phyloP scores from a whole-genome alignment of 2,797 vertebrate species.

The Pelodytes ibericus region DNA sequence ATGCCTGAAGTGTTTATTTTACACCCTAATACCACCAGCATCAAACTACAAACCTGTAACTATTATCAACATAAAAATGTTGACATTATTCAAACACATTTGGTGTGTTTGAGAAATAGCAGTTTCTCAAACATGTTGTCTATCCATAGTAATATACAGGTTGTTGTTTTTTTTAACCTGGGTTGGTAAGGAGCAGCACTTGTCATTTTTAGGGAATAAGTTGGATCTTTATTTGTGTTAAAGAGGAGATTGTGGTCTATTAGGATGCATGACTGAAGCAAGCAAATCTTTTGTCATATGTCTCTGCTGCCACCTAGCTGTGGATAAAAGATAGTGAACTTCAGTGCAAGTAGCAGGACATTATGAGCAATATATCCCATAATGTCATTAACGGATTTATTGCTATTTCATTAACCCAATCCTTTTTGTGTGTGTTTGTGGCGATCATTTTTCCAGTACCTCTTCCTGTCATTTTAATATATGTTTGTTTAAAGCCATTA shows the following conservation, averaged over 20 bases:
- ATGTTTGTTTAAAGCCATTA: conserved; percentile 13
- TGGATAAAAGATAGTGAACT: background rate
- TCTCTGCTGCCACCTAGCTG: conserved; percentile 58
- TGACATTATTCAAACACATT: too few species aligned
- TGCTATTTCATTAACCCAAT: background rate
- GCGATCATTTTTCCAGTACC: background rate
- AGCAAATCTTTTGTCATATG: conserved; percentile 30
- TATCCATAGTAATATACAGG: too few species aligned
- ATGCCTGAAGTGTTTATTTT: too few species aligned
- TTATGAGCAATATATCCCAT: conserved; percentile 1
- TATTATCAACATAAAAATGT: too few species aligned
- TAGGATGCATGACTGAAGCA: background rate
- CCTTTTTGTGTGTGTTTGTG: background rate
- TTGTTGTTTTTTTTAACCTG: too few species aligned
- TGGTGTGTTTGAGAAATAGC: too few species aligned
- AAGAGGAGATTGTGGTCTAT: background rate
- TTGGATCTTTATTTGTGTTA: background rate
- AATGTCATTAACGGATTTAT: conserved; percentile 5
- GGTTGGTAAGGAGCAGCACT: background rate
- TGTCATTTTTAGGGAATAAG: background rate
- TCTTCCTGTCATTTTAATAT: background rate
- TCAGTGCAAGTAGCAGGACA: background rate
- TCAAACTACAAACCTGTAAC: too few species aligned
- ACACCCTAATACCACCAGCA: too few species aligned
- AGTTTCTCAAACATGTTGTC: too few species aligned